These are phyloP conservation scores for Bombus superbus DNA, from an alignment of 1,140 invertebrate genomes.

Conservation along the genomic window DNA sequence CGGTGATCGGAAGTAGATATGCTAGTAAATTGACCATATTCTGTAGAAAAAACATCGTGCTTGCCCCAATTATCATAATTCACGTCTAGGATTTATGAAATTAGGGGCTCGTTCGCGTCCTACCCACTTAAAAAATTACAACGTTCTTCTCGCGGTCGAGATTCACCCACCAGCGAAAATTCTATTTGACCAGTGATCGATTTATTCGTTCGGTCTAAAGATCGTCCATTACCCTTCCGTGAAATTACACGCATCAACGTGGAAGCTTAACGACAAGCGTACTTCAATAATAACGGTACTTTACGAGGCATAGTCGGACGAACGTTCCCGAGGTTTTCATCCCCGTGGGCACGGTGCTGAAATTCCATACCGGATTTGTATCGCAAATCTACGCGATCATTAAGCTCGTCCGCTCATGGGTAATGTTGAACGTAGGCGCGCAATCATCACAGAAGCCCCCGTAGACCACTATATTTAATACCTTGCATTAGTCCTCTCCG, in stretches of 20 bases:
- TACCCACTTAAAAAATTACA: not conserved
- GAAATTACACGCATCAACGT: slow-evolving; percentile 4
- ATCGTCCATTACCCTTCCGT: not conserved
- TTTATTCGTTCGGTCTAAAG: not conserved
- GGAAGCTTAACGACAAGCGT: slow-evolving; percentile 21
- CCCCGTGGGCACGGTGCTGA: not conserved
- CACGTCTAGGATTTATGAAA: not conserved
- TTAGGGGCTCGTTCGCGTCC: not conserved
- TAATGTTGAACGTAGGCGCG: slow-evolving; percentile 17
- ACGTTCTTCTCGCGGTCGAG: not conserved
- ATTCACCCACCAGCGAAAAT: not conserved
- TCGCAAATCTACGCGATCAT: slow-evolving; percentile 40
- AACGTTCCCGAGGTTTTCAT: not conserved
- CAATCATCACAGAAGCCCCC: slow-evolving; percentile 26
- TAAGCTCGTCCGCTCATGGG: slow-evolving; percentile 7
- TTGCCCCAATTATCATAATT: too few species aligned
- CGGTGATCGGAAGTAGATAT: too few species aligned
- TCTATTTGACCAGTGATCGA: not conserved
- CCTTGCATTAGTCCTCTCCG: slow-evolving; percentile 9
- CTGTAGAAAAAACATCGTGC: too few species aligned
- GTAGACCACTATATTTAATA: slow-evolving; percentile 23
- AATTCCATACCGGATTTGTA: slow-evolving; percentile 11
- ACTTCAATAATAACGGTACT: slow-evolving; percentile 28
- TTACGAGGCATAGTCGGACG: not conserved
- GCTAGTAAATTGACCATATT: not conserved